Conservation (phyloP, 1,140 invertebrate species). For the Odontomachus brunneus region DNA sequence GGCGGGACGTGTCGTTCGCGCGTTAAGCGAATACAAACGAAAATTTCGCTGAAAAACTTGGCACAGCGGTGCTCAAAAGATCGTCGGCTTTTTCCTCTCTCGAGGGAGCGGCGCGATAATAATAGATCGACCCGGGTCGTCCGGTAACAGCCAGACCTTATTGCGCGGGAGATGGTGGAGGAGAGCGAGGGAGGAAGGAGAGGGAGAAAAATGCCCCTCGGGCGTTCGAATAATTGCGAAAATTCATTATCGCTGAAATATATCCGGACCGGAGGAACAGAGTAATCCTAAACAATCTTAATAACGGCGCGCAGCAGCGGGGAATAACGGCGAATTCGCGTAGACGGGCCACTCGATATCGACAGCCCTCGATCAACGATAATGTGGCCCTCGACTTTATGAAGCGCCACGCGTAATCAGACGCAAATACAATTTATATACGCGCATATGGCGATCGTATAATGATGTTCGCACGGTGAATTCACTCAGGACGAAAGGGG, state of each 20-base stretch:
- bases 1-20: not conserved
- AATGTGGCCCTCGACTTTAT: not conserved
- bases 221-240: conserved; percentile 4
- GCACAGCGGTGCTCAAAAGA: conserved; percentile 46
- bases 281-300: conserved; percentile 18
- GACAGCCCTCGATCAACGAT: not conserved
- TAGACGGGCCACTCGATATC: not conserved
- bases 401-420: not conserved
- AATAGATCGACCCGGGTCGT: conserved; percentile 35
- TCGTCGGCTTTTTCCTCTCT: not conserved
- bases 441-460: not conserved
- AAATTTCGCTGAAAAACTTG: conserved; percentile 46
- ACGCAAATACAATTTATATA: conserved; percentile 22
- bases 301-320: not conserved
- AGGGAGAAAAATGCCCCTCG: not conserved
- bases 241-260: not conserved
- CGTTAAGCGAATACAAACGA: conserved; percentile 33
- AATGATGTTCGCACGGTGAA: no score
- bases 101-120: conserved; percentile 22
- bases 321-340: not conserved
- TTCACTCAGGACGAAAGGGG: not conserved
- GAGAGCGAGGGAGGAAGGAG: not conserved
- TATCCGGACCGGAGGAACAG: not conserved
- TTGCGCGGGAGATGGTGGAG: not conserved
- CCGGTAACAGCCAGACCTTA: conserved; percentile 25